Evolutionary conservation across 2,797 vertebrate species (phyloP).

Genomic region (Crax fasciolata): DNA sequence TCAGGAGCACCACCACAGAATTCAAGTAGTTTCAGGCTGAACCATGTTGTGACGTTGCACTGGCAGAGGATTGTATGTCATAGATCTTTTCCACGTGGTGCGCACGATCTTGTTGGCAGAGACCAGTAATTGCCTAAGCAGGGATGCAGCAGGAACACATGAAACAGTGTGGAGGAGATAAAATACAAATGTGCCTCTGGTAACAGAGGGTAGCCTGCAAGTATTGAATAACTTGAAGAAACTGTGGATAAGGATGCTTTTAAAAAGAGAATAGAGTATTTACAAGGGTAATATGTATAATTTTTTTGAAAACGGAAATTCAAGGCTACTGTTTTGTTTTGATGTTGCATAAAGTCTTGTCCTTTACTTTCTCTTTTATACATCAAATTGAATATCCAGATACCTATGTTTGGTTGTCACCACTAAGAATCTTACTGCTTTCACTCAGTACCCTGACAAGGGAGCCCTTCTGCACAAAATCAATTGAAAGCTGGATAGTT

Average conservation of each 20-base stretch:
- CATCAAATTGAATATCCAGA: not conserved
- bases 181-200: not conserved
- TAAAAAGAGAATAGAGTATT: not conserved
- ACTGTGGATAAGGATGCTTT: rapidly evolving
- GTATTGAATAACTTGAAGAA: not conserved
- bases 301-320: not conserved
- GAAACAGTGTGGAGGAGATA: not conserved
- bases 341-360: not conserved
- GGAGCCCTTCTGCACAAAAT: not conserved
- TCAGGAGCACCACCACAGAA: not conserved
- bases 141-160: not conserved
- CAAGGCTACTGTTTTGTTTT: not conserved
- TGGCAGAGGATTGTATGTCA: not conserved
- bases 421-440: not conserved
- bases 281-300: not conserved
- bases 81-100: not conserved
- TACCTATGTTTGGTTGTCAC: not conserved
- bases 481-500: not conserved
- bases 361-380: not conserved
- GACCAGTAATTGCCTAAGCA: not conserved
- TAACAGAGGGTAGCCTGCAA: not conserved
- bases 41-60: rapidly evolving
- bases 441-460: not conserved
- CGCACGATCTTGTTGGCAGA: not conserved
- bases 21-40: not conserved